phyloP scores from a whole-genome alignment of 2,797 vertebrate species.

The Tiaroga cobitis region DNA sequence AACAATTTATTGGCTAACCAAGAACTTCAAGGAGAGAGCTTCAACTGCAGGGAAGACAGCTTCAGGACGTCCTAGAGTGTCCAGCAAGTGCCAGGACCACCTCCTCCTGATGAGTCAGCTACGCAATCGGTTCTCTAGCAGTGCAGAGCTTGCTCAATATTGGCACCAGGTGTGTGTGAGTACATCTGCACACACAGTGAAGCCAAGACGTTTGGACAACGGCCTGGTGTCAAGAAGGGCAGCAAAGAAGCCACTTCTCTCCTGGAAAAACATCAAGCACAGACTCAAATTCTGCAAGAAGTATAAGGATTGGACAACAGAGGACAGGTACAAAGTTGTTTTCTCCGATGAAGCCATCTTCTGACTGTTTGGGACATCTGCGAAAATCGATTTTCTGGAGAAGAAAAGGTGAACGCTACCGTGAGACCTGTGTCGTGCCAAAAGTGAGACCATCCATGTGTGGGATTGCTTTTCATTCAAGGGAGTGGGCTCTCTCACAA shows the following conservation, averaged over 20 bases:
- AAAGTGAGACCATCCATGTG: not conserved
- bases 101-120: not conserved
- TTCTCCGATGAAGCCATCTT: not conserved
- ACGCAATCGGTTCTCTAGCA: not conserved
- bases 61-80: not conserved
- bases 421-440: not conserved
- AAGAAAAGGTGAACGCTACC: not conserved
- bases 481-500: not conserved
- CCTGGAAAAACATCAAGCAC: not conserved
- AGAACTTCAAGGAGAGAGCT: not conserved
- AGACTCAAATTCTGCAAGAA: not conserved
- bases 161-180: not conserved
- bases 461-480: not conserved
- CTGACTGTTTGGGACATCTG: not conserved
- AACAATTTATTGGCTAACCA: too few species aligned
- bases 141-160: not conserved
- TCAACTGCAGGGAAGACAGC: not conserved
- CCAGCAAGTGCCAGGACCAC: not conserved
- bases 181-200: not conserved
- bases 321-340: not conserved
- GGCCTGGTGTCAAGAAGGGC: not conserved
- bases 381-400: not conserved
- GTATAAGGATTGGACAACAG: not conserved
- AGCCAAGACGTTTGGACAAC: not conserved
- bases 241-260: not conserved